Evolutionary conservation across 2,888 invertebrate species (phyloP), one percentile per base, ranked within the genome.

Genomic region (Pseudococcus jackbeardsleyi): DNA sequence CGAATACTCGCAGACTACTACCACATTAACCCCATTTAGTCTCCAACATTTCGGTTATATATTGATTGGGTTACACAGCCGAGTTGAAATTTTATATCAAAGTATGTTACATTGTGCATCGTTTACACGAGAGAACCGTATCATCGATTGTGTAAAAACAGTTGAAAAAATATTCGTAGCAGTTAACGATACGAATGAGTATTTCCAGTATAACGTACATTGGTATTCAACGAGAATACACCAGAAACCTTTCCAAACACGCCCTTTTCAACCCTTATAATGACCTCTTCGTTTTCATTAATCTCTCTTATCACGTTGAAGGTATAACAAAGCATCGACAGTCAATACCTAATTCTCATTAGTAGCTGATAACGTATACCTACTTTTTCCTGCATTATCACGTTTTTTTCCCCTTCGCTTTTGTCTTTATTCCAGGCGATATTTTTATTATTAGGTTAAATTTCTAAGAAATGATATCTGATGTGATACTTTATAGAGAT

Each of bases 281-380:
- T 79, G 79, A 79, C 79, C 79, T 42, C 79, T 79, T 79, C 79
- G 79, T 79, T 79, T 79, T 42, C 79, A 42, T 79, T 79, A 79
- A 79, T 79, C 79, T 79, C 79, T 79, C 79, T 79, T 79, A 79
- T 79, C 79, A 79, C 79, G 79, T 79, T 46, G 79, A 79, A 79
- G 79, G 79, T 79, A 79, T 79, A 79, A 79, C 79, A 79, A 79
- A 79, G 79, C 79, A 79, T 79, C 42, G 79, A 17, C 79, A 79
- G 79, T 79, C 79, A 26, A 79, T 79, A 79, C 79, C 79, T 79
- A 79, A 39, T 33, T 79, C 79, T 79, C 79, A 79, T 79, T 79
- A 79, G 79, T 12, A 46, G 79, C 79, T 79, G 79, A 79, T 79
- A 79, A 79, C 79, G 46, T 42, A 79, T 19, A 42, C 42, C n/a